Evolutionary conservation across 2,888 invertebrate genomes (phyloP), one percentile per base, ranked within the genome.

Genomic region (Lordiphosa andalusiaca): DNA sequence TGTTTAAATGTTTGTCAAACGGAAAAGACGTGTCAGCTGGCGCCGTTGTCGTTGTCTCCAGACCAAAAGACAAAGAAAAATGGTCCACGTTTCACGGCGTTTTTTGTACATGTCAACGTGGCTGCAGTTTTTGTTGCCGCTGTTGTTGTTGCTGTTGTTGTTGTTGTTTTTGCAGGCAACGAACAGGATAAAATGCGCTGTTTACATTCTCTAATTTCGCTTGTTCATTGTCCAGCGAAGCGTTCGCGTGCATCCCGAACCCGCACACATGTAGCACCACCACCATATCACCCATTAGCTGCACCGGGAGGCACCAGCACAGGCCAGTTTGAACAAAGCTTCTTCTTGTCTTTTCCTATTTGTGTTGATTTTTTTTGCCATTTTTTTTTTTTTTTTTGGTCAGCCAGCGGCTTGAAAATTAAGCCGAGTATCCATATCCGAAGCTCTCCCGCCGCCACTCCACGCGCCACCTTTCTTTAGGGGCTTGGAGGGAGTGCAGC

Each of bases 141-240:
- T 53, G 57, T 37, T 57, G 57, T 37, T 52, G 19, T 13, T 47
- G 30, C 12, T 40, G 49, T 36, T 64, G 52, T 35, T 65, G 50
- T 39, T 67, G 60, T 49, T 49, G 57, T 46, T 50, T 36, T 55
- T 50, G 51, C 51, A 67, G 63, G 70, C 76, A 78, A 64, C 83
- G 73, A 80, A 78, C 78, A 84, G 84, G 84, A 80, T 84, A 77
- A 80, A 80, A 84, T 81, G 70, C 80, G 84, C 84, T 80, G 80
- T 81, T 81, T 81, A 81, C 81, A 81, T 81, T 81, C 84, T 81
- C 81, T 84, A 81, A 81, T 81, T 84, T 84, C 84, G 82, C 84
- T 84, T 81, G 81, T 77, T 82, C 80, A 75, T 84, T 84, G 83
- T 81, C 84, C 84, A 84, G 70, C 72, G 69, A 80, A 84, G 84